Evolutionary conservation across 1,140 invertebrate genomes (phyloP), one percentile per base, ranked within the genome.

Genomic region (Aricia agestis): DNA sequence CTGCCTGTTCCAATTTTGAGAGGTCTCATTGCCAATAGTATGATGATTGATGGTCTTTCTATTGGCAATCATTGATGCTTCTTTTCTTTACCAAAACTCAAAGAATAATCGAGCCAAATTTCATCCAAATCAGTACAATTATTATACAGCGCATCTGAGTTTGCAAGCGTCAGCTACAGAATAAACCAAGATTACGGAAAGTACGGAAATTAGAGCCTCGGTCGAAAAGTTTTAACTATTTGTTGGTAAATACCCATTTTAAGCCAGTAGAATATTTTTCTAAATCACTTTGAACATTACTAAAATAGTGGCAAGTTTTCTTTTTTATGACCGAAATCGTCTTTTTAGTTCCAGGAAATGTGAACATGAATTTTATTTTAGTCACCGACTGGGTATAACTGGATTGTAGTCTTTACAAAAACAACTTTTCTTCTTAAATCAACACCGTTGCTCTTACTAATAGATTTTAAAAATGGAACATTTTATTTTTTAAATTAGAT

Each of bases 291-390:
- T 45, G 7, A 52, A 15, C 10, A 52, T 1, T 52, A 52, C 1
- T 52, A 13, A 13, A 13, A 52, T 13, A 52, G 45, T 1, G 45
- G 45, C 4, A 52, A 52, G 13, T 52, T 11, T 52, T 52, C 10
- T 52, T 52, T 52, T 52, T 52, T 52, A 52, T 52, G 45, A 15
- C 10, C 13, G 13, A 52, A 52, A 52, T 63, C 19, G 11, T 63
- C 59, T 19, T 19, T 63, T 19, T 18, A 19, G 18, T 7, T 25
- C 18, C 45, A 63, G 61, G 45, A 58, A 74, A 71, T 66, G 70
- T 45, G 70, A 69, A 74, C 70, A 74, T 58, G 70, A 71, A 67
- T 72, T 74, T 65, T 69, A 67, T 74, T 74, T 74, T 70, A 73
- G 69, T 70, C 67, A 66, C 65, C 61, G 66, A 19, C 67, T 1